Evolutionary conservation across 1,140 invertebrate genomes (phyloP), one percentile per base, ranked within the genome.

Genomic region (Thalassaphorura encarpata): DNA sequence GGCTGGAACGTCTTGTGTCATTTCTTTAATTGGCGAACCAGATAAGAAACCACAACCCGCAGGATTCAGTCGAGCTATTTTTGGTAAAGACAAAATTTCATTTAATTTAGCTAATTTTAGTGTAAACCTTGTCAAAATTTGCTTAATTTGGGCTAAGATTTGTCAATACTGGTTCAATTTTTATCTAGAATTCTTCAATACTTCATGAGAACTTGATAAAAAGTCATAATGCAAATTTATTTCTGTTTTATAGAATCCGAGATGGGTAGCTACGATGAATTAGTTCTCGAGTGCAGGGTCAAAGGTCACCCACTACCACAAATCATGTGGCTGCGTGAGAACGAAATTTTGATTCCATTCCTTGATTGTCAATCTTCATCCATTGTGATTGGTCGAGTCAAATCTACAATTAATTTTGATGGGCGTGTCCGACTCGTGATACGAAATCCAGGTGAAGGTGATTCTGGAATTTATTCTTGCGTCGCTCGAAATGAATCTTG

Each of bases 261-360:
- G 69, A 78, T 79, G 69, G 72, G 77, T 41, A 73, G 77, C 33
- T 80, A 83, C 65, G 80, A 86, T 71, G 81, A 86, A 68, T 70
- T 88, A 53, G 74, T 82, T 28, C 70, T 91, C 58, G 84, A 89
- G 70, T 89, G 86, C 66, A 76, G 80, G 54, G 79, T 89, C 40
- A 78, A 79, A 60, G 83, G 81, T 41, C 76, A 82, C 64, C 83
- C 85, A 4, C 68, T 74, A 21, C 83, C 87, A 1, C 76, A 72
- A 2, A 79, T 90, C 43, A 79, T 79, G 19, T 92, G 87, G 87
- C 67, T 82, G 40, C 87, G 85, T 70, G 81, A 88, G 62, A 81
- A 77, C 21, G 67, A 73, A 41, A 67, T 83, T 15, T 61, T 72
- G 23, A 56, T 66, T 2, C 66, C 69, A n/a, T 75, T 76, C 39